Evolutionary conservation across 2,888 invertebrate species (phyloP).

Genomic region (Ormyrus rosae): DNA sequence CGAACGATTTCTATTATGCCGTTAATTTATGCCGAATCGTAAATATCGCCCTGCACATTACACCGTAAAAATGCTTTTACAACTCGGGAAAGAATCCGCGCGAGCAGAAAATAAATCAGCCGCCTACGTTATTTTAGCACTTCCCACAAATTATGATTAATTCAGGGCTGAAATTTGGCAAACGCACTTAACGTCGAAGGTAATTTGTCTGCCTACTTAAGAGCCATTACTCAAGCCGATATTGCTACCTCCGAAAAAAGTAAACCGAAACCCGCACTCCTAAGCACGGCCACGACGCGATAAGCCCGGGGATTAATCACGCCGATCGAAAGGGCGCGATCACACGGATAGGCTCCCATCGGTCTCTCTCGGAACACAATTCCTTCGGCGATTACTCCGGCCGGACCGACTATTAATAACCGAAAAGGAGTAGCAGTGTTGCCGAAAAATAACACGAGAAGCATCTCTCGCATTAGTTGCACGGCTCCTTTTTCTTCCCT

Average conservation of each 20-base stretch:
- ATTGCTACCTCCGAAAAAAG: slow-evolving; percentile 19
- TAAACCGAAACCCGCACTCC: not conserved
- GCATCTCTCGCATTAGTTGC: slow-evolving; percentile 20
- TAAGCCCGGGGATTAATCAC: slow-evolving; percentile 42
- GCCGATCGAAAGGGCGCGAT: slow-evolving; percentile 38
- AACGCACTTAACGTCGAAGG: not conserved
- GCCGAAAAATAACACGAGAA: slow-evolving; percentile 17
- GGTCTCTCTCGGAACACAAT: slow-evolving; percentile 16
- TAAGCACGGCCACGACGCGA: slow-evolving; percentile 12
- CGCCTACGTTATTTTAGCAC: slow-evolving; percentile 22
- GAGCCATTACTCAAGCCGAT: slow-evolving; percentile 34
- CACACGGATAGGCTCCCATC: not conserved
- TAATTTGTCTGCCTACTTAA: slow-evolving; percentile 21
- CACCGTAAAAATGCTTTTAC: slow-evolving; percentile 4
- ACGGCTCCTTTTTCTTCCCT: no score
- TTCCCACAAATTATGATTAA: slow-evolving; percentile 41
- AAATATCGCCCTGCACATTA: not conserved
- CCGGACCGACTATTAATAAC: slow-evolving; percentile 1
- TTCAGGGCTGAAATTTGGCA: slow-evolving; percentile 3
- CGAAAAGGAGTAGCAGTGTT: slow-evolving; percentile 5
- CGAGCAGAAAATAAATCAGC: not conserved
- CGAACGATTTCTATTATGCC: slow-evolving; percentile 19
- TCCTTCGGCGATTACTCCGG: slow-evolving; percentile 9
- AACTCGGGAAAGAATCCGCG: not conserved
- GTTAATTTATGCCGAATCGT: slow-evolving; percentile 21